phyloP scores from a whole-genome alignment of 2,797 vertebrate genomes.

The Mergus octosetaceus region DNA sequence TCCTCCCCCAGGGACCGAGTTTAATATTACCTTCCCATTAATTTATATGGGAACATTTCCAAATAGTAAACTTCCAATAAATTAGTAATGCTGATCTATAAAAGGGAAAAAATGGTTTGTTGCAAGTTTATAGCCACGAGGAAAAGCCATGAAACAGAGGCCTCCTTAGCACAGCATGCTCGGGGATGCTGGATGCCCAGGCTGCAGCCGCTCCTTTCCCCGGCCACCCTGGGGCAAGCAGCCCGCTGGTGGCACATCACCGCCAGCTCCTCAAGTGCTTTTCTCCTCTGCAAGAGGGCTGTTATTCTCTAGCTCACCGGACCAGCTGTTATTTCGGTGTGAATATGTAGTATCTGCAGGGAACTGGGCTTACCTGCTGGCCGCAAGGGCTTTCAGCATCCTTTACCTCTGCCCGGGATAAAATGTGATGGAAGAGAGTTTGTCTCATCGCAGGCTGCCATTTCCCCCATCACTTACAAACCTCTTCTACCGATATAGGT shows the following conservation, averaged over 20 bases:
- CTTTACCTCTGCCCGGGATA: fast-evolving
- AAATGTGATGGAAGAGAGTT: fast-evolving
- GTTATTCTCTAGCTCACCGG: no score
- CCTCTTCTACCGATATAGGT: fast-evolving
- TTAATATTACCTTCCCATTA: slow-evolving; percentile 26
- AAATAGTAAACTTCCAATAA: slow-evolving; percentile 31
- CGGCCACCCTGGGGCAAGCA: background rate
- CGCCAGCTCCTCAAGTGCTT: background rate
- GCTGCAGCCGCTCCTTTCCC: background rate
- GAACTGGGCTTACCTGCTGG: fast-evolving
- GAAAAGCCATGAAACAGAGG: slow-evolving; percentile 19
- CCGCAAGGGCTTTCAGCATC: fast-evolving
- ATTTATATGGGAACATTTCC: slow-evolving; percentile 30
- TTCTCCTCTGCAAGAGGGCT: background rate
- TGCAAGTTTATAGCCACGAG: background rate
- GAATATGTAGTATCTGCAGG: fast-evolving
- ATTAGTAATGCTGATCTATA: slow-evolving; percentile 60
- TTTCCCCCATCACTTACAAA: background rate
- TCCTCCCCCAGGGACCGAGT: background rate
- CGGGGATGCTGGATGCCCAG: background rate
- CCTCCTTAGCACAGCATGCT: background rate
- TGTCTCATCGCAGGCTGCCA: fast-evolving
- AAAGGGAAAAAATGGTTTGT: background rate
- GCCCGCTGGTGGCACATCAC: no score
- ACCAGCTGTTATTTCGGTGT: background rate